Base-by-base conservation (phyloP, 2,113 vertebrate genomes). In the Leptobrachium ailaonicum region DNA sequence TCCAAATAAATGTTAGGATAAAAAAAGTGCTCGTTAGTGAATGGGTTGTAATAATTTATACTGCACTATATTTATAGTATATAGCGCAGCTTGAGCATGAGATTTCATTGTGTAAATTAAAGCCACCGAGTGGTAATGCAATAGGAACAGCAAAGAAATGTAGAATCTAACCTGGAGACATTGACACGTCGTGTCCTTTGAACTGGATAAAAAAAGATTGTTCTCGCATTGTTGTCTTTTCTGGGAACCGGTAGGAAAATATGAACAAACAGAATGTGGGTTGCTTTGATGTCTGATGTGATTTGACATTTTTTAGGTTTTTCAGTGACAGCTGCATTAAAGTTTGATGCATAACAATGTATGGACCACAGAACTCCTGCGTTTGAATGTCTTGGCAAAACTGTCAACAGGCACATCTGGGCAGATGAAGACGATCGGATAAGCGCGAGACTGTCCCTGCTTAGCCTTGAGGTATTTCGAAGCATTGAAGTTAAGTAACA, bases 281-380 rank as follows among this genome's bases (percentile, higher is more conserved):
- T 74, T 62, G 6, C 72, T 75, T 81, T 81, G 71, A 75, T 75
- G 79, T 75, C 53, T 66, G 60, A 68, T 62, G 20, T 42, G 47
- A 75, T 68, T 68, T 75, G 79, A 81, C 79, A 75, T 75, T 66
- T 75, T 74, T 81, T 75, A 62, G n/a, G 66, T 50, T 42, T 75
- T 66, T 5, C 20, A 67, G 64, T 81, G 79, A 81, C 79, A 81
- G 64, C 42, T 41, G 12, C 71, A 81, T 81, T 75, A 81, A 81
- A 75, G 71, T 81, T 81, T 81, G 53, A 81, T 81, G 53, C 4
- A 41, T 20, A 75, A 58, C 14, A 75, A 67, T 54, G 40, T 69
- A 67, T 60, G 64, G 56, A 60, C 11, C 8, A 3, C 3, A 14
- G 56, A 60, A 11, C 9, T 13, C 56, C 47, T 5, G 47, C 8